Conservation (phyloP, 2,113 vertebrate genomes). For the Bombycilla garrulus region DNA sequence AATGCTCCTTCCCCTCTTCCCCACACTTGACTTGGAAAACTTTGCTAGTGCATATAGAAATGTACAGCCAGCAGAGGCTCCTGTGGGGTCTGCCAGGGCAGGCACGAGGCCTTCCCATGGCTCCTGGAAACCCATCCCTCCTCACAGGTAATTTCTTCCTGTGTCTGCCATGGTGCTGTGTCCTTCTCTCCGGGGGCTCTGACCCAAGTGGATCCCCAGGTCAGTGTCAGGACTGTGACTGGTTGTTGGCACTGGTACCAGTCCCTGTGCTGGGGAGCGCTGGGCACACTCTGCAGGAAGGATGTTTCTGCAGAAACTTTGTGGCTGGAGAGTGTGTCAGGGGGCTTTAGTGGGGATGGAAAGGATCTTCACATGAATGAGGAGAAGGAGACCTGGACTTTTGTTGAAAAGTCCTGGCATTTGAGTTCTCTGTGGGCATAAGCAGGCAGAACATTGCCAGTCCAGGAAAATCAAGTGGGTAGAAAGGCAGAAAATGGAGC, state of each 20-base stretch:
- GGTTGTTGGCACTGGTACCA: background rate
- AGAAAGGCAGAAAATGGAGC: background rate
- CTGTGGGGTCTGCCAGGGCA: background rate
- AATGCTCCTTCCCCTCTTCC: background rate
- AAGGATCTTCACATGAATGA: accelerated
- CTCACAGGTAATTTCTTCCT: background rate
- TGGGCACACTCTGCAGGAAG: accelerated
- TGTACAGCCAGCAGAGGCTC: background rate
- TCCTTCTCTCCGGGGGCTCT: background rate
- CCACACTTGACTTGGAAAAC: background rate
- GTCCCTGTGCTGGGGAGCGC: accelerated
- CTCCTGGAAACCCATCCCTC: background rate
- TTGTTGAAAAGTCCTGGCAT: background rate
- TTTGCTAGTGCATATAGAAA: background rate
- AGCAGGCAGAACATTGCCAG: background rate
- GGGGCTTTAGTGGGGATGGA: background rate
- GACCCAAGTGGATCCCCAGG: background rate
- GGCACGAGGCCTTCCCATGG: accelerated
- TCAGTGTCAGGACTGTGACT: background rate
- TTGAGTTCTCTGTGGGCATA: background rate
- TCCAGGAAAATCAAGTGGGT: background rate
- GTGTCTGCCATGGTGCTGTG: accelerated
- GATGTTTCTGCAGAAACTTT: background rate
- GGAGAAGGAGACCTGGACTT: background rate
- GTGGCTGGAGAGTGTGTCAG: background rate